Percentiles rank a stretch among this genome's conserved stretches.
Evolutionary conservation across 30 jellyfish, hydroid and myxozoan genomes (phyloP).

Genomic region (Aurelia coerulea): DNA sequence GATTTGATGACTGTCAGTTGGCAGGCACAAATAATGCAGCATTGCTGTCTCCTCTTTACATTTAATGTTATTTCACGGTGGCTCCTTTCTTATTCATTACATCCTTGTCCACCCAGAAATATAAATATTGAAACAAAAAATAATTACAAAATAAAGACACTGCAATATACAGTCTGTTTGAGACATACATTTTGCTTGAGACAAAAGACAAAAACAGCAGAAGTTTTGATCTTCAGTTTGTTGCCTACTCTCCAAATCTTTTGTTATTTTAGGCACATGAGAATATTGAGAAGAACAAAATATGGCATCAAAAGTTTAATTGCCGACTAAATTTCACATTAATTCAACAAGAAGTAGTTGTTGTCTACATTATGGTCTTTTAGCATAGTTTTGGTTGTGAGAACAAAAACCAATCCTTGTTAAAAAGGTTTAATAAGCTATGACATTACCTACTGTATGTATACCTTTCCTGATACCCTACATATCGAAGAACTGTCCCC

Average conservation of each 20-base stretch:
- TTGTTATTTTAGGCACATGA: not conserved
- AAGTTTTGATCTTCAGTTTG: not conserved
- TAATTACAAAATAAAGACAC: not conserved
- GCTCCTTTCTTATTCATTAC: not conserved
- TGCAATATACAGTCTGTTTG: constrained; percentile 5
- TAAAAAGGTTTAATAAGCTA: not conserved
- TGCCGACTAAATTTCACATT: not conserved
- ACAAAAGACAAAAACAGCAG: not conserved
- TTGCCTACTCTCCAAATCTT: not conserved
- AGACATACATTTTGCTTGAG: not conserved
- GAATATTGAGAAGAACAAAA: not conserved
- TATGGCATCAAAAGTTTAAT: not conserved
- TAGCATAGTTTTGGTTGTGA: too few relatives aligned
- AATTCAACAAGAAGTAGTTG: too few relatives aligned
- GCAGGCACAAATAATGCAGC: too few relatives aligned
- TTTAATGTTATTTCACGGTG: too few relatives aligned
- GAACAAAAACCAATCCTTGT: too few relatives aligned
- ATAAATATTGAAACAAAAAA: not conserved
- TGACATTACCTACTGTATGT: not conserved
- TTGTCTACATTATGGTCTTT: too few relatives aligned
- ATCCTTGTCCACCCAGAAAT: not conserved
- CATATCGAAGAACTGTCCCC: not conserved
- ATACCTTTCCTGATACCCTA: not conserved
- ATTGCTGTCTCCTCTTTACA: too few relatives aligned
- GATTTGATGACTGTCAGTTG: too few relatives aligned